These are phyloP conservation scores for Thamnaconus septentrionalis DNA, from an alignment of 2,113 vertebrate species.

Conservation along the genomic window DNA sequence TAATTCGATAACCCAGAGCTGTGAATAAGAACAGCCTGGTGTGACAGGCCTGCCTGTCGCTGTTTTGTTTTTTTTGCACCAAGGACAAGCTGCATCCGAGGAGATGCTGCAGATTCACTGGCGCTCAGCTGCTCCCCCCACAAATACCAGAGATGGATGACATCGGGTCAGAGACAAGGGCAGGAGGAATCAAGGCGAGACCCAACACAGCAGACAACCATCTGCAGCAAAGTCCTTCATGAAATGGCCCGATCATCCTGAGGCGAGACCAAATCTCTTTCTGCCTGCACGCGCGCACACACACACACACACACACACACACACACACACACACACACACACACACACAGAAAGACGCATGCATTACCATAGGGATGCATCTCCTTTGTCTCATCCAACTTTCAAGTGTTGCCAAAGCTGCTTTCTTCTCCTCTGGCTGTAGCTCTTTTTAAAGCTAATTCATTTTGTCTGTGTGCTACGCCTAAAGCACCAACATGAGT, in stretches of 20 bases:
- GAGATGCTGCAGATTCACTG: conserved; percentile 27
- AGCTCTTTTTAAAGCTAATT: too few species aligned
- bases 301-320: conserved; percentile 13
- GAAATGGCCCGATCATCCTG: conserved; percentile 29
- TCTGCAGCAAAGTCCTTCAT: conserved; percentile 56
- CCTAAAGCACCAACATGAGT: too few species aligned
- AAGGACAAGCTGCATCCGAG: conserved; percentile 30
- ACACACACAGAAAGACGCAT: too few species aligned
- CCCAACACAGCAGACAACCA: conserved; percentile 44
- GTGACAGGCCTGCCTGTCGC: not conserved
- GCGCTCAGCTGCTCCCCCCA: conserved; percentile 41
- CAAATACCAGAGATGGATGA: conserved; percentile 35
- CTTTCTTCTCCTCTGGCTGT: too few species aligned
- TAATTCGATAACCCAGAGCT: conserved; percentile 13
- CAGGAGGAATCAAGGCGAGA: conserved; percentile 19
- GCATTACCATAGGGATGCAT: not conserved
- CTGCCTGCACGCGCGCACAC: conserved; percentile 25
- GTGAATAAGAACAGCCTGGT: conserved; percentile 2
- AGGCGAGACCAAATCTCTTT: not conserved
- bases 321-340: not conserved
- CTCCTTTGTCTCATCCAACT: not conserved
- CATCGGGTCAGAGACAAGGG: conserved; percentile 56
- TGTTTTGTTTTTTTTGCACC: conserved; percentile 14
- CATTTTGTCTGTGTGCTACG: too few species aligned
- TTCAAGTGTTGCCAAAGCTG: not conserved